These are phyloP conservation scores for Megalopta genalis DNA, from an alignment of 1,140 invertebrate species.

Conservation along the genomic window DNA sequence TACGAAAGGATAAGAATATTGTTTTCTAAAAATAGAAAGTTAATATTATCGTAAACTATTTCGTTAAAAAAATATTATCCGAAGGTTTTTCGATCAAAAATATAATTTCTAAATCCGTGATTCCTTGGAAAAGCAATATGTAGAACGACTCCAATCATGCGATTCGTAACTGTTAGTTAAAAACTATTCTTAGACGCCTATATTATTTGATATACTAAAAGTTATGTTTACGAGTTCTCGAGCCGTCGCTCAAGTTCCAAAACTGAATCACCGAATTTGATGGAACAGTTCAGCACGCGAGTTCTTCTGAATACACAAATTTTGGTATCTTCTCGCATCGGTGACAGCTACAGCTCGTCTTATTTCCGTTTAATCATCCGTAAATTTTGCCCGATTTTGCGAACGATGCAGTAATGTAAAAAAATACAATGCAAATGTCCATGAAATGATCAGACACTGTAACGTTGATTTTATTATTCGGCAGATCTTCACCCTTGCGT, in stretches of 20 bases:
- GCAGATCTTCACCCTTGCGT: not conserved
- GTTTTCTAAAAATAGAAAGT: too few species aligned
- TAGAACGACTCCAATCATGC: not conserved
- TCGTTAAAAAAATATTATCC: not conserved
- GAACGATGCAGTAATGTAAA: constrained; percentile 21
- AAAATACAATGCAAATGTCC: constrained; percentile 29
- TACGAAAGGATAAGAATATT: too few species aligned
- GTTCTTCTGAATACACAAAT: too few species aligned
- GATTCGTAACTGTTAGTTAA: not conserved
- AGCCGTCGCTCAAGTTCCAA: not conserved
- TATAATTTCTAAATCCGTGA: not conserved
- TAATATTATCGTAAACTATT: not conserved
- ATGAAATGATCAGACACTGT: constrained; percentile 31
- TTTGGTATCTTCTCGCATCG: too few species aligned
- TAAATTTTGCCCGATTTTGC: constrained; percentile 6
- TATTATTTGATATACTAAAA: not conserved
- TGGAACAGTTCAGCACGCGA: too few species aligned
- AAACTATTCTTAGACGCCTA: not conserved
- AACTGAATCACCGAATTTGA: not conserved
- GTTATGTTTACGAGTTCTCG: not conserved
- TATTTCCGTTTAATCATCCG: not conserved
- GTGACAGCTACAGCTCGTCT: not conserved
- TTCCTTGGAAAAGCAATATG: not conserved
- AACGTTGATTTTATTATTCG: constrained; percentile 7
- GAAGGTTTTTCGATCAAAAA: not conserved